These are phyloP conservation scores for Phylloscopus whistleri DNA, from an alignment of 2,113 vertebrate species.

Conservation along the genomic window DNA sequence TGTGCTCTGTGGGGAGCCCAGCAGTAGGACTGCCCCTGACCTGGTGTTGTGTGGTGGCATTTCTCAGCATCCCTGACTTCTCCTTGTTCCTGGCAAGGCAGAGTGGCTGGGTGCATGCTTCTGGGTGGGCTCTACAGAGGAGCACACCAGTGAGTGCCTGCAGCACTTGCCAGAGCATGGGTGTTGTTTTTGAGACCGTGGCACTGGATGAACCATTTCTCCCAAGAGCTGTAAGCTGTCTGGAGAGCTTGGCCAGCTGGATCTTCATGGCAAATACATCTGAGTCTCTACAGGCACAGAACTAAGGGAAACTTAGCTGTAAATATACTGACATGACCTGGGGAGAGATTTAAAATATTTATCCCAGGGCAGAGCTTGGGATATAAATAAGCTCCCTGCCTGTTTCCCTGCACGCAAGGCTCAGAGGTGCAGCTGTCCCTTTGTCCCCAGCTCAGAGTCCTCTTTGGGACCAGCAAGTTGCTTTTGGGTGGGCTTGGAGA, in stretches of 20 bases:
- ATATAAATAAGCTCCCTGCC: constrained; percentile 48
- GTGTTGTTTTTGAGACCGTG: not conserved
- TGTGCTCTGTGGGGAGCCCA: not conserved
- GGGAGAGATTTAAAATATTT: constrained; percentile 53
- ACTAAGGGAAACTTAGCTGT: not conserved
- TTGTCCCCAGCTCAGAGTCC: not conserved
- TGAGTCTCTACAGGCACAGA: not conserved
- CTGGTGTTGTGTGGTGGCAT: rapidly evolving
- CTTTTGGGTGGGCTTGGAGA: not conserved
- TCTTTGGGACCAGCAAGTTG: not conserved
- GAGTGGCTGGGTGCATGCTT: not conserved
- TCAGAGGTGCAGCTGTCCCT: constrained; percentile 27
- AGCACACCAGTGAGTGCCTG: not conserved
- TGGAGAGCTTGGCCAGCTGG: constrained; percentile 16
- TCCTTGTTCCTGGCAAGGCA: not conserved
- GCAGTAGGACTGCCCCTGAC: not conserved
- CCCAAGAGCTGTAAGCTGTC: not conserved
- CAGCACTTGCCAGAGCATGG: not conserved
- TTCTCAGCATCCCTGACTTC: not conserved
- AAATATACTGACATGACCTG: not conserved
- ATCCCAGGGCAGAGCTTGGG: not conserved
- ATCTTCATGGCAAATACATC: constrained; percentile 5
- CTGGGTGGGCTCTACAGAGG: not conserved
- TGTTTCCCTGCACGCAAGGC: constrained; percentile 7
- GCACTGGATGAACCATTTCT: not conserved